Percentiles rank a stretch among this genome's conserved stretches.
These are phyloP conservation scores for Regulus satrapa DNA, from an alignment of 2,113 vertebrate genomes.

Conservation along the genomic window DNA sequence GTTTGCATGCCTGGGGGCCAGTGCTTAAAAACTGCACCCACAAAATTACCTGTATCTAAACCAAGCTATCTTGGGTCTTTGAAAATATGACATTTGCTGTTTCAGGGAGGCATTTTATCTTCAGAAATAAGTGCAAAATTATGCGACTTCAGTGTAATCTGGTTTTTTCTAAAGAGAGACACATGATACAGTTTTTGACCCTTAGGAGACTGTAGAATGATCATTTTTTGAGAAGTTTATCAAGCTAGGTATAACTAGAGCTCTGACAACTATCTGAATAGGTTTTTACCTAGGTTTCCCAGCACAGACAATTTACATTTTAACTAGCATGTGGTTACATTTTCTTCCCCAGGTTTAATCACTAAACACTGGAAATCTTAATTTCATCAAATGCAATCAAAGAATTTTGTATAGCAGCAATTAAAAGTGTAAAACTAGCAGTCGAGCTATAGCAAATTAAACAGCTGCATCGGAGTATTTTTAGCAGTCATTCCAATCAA, in stretches of 20 bases:
- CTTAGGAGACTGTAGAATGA: background rate
- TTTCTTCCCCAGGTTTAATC: constrained; percentile 66
- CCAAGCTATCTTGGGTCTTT: background rate
- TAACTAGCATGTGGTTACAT: constrained; percentile 62
- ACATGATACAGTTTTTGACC: background rate
- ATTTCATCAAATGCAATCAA: constrained; percentile 76
- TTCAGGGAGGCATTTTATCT: background rate
- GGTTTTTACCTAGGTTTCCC: constrained; percentile 38
- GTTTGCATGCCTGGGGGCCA: background rate
- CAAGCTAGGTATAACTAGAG: background rate
- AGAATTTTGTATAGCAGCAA: constrained; percentile 68
- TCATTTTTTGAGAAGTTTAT: background rate
- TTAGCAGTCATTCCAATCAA: constrained; percentile 67
- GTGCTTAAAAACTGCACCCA: background rate
- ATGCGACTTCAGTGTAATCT: background rate
- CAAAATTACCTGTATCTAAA: background rate
- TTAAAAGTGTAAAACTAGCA: constrained; percentile 68
- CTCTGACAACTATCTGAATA: constrained; percentile 14
- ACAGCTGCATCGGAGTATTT: constrained; percentile 67
- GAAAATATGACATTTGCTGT: background rate
- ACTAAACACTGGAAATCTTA: constrained; percentile 72
- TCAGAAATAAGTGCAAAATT: background rate
- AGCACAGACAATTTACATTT: constrained; percentile 65
- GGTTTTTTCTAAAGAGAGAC: background rate
- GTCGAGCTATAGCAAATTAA: constrained; percentile 61